Conservation (phyloP, 2,888 invertebrate genomes). For the Paralinhomoeus sp. region DNA sequence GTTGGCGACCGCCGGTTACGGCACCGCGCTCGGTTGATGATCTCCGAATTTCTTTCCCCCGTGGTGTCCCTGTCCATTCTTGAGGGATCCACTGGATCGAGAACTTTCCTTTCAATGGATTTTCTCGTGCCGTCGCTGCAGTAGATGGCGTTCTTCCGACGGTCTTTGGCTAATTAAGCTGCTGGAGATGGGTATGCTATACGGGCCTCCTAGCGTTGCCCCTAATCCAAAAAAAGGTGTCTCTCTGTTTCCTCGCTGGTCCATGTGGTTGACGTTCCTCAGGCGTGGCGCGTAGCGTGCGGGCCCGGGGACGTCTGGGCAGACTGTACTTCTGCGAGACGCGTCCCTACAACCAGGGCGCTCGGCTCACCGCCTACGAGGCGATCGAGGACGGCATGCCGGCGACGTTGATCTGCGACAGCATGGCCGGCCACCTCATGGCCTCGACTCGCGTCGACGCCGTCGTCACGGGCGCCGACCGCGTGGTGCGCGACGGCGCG, state of each 20-base stretch:
- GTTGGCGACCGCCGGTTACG: slow-evolving; percentile 84
- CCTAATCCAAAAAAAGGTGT: too few relatives aligned
- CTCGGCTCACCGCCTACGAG: slow-evolving; percentile 82
- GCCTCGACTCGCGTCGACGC: slow-evolving; percentile 56
- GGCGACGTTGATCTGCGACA: slow-evolving; percentile 72
- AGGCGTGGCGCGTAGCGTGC: slow-evolving; percentile 58
- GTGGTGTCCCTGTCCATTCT: too few relatives aligned
- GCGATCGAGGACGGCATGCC: slow-evolving; percentile 44
- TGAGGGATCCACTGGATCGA: too few relatives aligned
- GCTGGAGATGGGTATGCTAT: too few relatives aligned
- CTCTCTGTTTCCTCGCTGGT: too few relatives aligned
- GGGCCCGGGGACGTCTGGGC: slow-evolving; percentile 39
- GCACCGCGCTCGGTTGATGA: slow-evolving; percentile 65
- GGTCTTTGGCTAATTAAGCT: too few relatives aligned
- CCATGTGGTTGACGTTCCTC: not conserved
- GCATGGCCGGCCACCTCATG: slow-evolving; percentile 79
- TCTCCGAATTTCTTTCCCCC: not conserved
- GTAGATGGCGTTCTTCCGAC: too few relatives aligned
- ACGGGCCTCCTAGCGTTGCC: too few relatives aligned
- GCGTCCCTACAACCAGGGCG: slow-evolving; percentile 72
- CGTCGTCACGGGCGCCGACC: slow-evolving; percentile 52
- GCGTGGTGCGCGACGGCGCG: slow-evolving; percentile 85
- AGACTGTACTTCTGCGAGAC: slow-evolving; percentile 90
- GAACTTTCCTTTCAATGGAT: too few relatives aligned
- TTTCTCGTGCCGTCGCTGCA: too few relatives aligned